Percentiles rank a stretch among this genome's conserved stretches.
Evolutionary conservation across 2,888 invertebrate genomes (phyloP).

Genomic region (Axea sp.): DNA sequence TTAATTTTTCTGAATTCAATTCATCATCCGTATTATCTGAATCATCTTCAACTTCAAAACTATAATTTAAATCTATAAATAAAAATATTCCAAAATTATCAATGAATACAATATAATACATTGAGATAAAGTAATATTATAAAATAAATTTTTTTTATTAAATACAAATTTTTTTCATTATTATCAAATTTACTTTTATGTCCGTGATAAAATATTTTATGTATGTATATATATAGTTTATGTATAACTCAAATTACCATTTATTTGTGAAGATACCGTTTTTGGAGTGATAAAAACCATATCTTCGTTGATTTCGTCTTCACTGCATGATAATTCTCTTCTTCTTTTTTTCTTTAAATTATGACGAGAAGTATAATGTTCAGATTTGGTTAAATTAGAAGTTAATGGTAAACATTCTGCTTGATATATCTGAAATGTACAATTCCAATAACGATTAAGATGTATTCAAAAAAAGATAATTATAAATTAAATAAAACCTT

Average conservation of each 20-base stretch:
- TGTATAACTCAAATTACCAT: too few species aligned
- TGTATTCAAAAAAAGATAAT: too few species aligned
- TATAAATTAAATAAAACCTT: too few species aligned
- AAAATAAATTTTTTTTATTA: background rate
- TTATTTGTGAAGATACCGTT: conserved; percentile 66
- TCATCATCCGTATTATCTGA: conserved; percentile 87
- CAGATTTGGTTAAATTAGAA: conserved; percentile 71
- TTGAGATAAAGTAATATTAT: too few species aligned
- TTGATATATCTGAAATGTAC: conserved; percentile 76
- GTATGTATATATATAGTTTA: too few species aligned
- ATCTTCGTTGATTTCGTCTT: conserved; percentile 83
- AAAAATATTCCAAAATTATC: background rate
- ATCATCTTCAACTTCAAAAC: conserved; percentile 80
- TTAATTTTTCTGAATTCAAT: conserved; percentile 85
- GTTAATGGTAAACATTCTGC: conserved; percentile 82
- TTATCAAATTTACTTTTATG: too few species aligned
- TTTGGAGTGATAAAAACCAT: conserved; percentile 82
- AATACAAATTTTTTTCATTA: background rate
- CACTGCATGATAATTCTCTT: conserved; percentile 82
- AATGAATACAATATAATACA: too few species aligned
- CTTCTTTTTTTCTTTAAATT: conserved; percentile 76
- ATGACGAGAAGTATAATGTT: conserved; percentile 68
- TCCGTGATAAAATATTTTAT: too few species aligned
- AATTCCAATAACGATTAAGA: too few species aligned
- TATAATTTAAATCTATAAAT: conserved; percentile 72